Evolutionary conservation across 2,888 invertebrate species (phyloP).

Genomic region (Ephialtes manifestator): DNA sequence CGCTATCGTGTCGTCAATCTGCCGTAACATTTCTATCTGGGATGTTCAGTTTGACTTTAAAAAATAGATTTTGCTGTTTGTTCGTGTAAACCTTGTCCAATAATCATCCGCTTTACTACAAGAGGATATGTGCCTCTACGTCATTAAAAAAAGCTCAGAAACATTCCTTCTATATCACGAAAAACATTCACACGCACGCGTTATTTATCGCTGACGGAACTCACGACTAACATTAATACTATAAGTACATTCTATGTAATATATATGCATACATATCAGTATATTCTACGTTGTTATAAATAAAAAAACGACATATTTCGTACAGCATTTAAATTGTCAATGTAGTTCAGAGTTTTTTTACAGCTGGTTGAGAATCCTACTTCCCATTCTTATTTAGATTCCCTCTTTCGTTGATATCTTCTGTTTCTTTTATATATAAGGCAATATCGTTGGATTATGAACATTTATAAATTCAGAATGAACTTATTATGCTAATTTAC

Average conservation of each 20-base stretch:
- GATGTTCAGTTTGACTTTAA: slow-evolving; percentile 46
- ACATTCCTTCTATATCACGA: slow-evolving; percentile 54
- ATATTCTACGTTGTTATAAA: slow-evolving; percentile 52
- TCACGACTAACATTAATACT: slow-evolving; percentile 62
- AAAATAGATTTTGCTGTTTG: slow-evolving; percentile 55
- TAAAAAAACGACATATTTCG: slow-evolving; percentile 39
- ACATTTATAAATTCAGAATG: too few species aligned
- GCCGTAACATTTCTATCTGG: too few species aligned
- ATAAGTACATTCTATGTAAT: slow-evolving; percentile 68
- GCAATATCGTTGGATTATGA: too few species aligned
- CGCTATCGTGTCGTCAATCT: too few species aligned
- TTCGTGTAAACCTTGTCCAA: slow-evolving; percentile 25
- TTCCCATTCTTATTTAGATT: too few species aligned
- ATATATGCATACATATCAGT: slow-evolving; percentile 60
- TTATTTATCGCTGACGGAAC: slow-evolving; percentile 44
- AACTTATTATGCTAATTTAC: too few species aligned
- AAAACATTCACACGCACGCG: slow-evolving; percentile 31
- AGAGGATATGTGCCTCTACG: background rate
- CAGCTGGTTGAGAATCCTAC: too few species aligned
- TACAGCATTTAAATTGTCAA: background rate
- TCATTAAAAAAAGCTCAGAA: slow-evolving; percentile 38
- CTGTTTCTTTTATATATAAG: too few species aligned
- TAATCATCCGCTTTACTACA: slow-evolving; percentile 20
- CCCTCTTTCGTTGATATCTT: too few species aligned
- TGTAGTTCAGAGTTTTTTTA: too few species aligned